These are phyloP conservation scores for Cossypha heuglini DNA, from an alignment of 2,797 vertebrate genomes.

Conservation along the genomic window DNA sequence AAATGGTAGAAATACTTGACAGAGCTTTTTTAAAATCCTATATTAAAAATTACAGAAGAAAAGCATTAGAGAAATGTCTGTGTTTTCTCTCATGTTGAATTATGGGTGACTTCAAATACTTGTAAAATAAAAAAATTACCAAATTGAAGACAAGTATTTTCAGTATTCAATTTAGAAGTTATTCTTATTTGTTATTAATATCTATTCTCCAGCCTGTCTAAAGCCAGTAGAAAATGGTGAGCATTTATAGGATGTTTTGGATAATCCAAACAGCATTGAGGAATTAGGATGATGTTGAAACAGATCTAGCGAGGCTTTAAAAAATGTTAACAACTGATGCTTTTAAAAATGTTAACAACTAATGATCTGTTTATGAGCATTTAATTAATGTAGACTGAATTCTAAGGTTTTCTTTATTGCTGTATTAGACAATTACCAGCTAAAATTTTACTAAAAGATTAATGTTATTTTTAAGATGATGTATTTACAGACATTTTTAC, in stretches of 20 bases:
- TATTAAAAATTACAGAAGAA: background rate
- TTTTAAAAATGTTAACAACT: background rate
- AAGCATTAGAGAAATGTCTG: background rate
- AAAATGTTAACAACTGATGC: background rate
- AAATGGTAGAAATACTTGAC: background rate
- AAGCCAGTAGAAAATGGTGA: background rate
- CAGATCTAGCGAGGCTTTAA: background rate
- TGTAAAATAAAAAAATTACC: background rate
- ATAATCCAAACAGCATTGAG: background rate
- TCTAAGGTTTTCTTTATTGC: background rate
- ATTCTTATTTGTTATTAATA: background rate
- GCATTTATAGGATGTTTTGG: background rate
- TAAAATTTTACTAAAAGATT: background rate
- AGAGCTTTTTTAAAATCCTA: background rate
- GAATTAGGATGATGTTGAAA: background rate
- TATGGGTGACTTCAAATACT: background rate
- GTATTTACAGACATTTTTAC: background rate
- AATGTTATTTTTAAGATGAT: background rate
- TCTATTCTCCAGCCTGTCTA: background rate
- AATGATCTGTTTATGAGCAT: background rate
- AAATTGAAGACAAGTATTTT: background rate
- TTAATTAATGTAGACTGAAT: background rate
- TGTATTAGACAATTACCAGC: background rate
- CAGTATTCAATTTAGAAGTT: background rate
- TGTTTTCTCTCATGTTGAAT: rapidly evolving